Evolutionary conservation across 1,140 invertebrate species (phyloP).

Genomic region (Maconellicoccus hirsutus): DNA sequence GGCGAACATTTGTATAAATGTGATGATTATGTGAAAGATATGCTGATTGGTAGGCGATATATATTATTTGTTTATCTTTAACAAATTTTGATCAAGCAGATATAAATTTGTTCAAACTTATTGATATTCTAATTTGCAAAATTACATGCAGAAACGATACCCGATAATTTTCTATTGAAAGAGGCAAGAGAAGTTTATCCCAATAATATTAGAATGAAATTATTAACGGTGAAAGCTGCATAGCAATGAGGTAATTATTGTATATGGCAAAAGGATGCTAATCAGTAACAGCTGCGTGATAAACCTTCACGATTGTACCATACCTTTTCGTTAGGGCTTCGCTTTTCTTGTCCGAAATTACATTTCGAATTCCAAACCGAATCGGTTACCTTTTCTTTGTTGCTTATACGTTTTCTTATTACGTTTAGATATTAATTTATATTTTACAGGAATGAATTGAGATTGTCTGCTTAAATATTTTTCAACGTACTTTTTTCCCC

Average conservation of each 20-base stretch:
- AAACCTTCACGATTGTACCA: slow-evolving; percentile 11
- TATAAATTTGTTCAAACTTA: background rate
- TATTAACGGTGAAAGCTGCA: slow-evolving; percentile 20
- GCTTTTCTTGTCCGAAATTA: slow-evolving; percentile 14
- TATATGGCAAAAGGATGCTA: slow-evolving; percentile 19
- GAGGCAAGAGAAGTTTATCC: background rate
- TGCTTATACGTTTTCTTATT: background rate
- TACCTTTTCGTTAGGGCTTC: background rate
- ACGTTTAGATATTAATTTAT: too few relatives aligned
- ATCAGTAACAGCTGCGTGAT: slow-evolving; percentile 22
- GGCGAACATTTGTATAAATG: too few relatives aligned
- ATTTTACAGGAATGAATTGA: too few relatives aligned
- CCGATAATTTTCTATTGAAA: slow-evolving; percentile 13
- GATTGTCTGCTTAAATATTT: too few relatives aligned
- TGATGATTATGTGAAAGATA: too few relatives aligned
- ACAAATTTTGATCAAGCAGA: too few relatives aligned
- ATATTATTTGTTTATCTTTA: too few relatives aligned
- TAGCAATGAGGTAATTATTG: slow-evolving; percentile 21
- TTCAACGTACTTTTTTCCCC: too few relatives aligned
- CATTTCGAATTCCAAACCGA: slow-evolving; percentile 17
- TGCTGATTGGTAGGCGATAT: too few relatives aligned
- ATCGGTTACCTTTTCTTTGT: background rate
- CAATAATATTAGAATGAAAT: slow-evolving; percentile 20
- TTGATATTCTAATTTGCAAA: slow-evolving; percentile 5
- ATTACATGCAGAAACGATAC: slow-evolving; percentile 14